Evolutionary conservation across 2,113 vertebrate genomes (phyloP).

Genomic region (Chionodraco myersi): DNA sequence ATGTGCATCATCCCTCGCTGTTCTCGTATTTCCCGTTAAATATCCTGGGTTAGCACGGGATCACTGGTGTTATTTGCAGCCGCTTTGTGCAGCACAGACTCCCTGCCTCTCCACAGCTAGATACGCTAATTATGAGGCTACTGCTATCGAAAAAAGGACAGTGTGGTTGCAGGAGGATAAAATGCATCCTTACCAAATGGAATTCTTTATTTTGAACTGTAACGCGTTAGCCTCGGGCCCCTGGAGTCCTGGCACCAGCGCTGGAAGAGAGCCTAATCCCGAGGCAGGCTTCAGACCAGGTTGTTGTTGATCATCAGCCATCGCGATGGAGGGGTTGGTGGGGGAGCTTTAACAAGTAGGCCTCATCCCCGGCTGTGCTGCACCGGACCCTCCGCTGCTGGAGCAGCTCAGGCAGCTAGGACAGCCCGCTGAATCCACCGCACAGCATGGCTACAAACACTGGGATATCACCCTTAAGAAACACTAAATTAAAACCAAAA

Average conservation of each 20-base stretch:
- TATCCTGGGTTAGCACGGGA: neutral
- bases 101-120: slow-evolving; percentile 51
- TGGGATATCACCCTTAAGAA: slow-evolving; percentile 47
- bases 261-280: slow-evolving; percentile 86
- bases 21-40: neutral
- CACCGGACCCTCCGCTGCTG: slow-evolving; percentile 80
- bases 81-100: slow-evolving; percentile 71
- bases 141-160: slow-evolving; percentile 67
- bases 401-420: slow-evolving; percentile 76
- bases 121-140: slow-evolving; percentile 75
- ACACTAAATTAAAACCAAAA: slow-evolving; percentile 40
- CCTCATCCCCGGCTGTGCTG: slow-evolving; percentile 88
- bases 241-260: slow-evolving; percentile 91
- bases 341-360: slow-evolving; percentile 88
- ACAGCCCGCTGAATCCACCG: slow-evolving; percentile 72
- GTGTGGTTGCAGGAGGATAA: slow-evolving; percentile 27
- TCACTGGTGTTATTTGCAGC: slow-evolving; percentile 46
- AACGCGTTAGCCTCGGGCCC: slow-evolving; percentile 92
- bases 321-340: slow-evolving; percentile 83
- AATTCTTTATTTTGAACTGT: slow-evolving; percentile 95
- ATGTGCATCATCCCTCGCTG: neutral
- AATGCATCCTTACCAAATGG: slow-evolving; percentile 90
- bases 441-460: slow-evolving; percentile 74
- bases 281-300: slow-evolving; percentile 84
- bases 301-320: slow-evolving; percentile 92